These are phyloP conservation scores for Cephalotes varians DNA, from an alignment of 2,888 invertebrate genomes.

Conservation along the genomic window DNA sequence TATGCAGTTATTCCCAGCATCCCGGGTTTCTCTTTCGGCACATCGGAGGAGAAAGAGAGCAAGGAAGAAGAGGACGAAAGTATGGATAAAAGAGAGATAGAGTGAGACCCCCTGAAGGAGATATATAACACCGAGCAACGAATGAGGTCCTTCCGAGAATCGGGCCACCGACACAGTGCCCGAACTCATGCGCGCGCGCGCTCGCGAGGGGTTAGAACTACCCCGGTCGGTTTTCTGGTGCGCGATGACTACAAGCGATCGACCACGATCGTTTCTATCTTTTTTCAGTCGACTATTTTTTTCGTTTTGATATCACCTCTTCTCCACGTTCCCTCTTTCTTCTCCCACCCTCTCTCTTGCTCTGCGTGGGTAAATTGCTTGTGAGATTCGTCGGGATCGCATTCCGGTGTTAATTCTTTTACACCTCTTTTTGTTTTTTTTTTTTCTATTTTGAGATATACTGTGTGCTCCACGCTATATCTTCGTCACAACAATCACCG, in stretches of 20 bases:
- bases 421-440: conserved; percentile 26
- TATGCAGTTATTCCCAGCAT: conserved; percentile 76
- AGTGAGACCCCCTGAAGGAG: conserved; percentile 77
- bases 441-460: conserved; percentile 22
- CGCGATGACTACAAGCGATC: conserved; percentile 73
- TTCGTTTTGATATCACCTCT: conserved; percentile 45
- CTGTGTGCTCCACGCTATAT: conserved; percentile 1
- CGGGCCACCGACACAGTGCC: conserved; percentile 85
- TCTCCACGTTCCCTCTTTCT: conserved; percentile 25
- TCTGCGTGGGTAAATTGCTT: conserved; percentile 68
- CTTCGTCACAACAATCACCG: conserved; percentile 7
- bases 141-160: conserved; percentile 86
- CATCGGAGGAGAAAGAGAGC: conserved; percentile 25
- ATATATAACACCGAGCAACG: conserved; percentile 85
- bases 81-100: conserved; percentile 42
- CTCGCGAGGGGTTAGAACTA: conserved; percentile 82
- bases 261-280: conserved; percentile 46
- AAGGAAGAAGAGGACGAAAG: conserved; percentile 59
- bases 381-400: conserved; percentile 61
- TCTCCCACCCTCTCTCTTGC: conserved; percentile 11
- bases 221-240: conserved; percentile 75
- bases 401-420: conserved; percentile 60
- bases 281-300: conserved; percentile 57
- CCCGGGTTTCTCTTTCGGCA: conserved; percentile 64
- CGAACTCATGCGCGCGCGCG: conserved; percentile 66